Base-by-base conservation (phyloP, 1,140 invertebrate species). In the Chironomus tepperi region DNA sequence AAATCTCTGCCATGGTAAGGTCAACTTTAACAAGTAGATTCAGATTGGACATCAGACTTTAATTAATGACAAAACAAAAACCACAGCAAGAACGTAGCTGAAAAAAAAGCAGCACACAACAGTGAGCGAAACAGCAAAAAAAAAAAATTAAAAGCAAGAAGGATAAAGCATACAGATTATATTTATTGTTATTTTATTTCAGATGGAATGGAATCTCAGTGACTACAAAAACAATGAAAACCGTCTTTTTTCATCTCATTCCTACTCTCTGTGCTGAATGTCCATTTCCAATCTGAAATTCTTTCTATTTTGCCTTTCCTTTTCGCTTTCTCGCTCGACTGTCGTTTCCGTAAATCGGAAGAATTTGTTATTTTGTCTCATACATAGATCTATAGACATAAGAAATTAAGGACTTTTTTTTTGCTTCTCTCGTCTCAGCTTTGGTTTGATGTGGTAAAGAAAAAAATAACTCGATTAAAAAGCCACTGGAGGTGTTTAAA, bases 21-120 rank as follows among this genome's bases (percentile, higher is more conserved):
- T 34, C 24, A 34, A 34, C 24, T 34, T 34, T 34, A 57, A 15
- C 47, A 57, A 57, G n/a, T 10, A 47, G 43, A 57, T 57, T 57
- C 47, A n/a, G 47, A n/a, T 57, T n/a, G 65, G 16, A 70, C 65
- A 70, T 70, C 65, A 70, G 24, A 70, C 65, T 70, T 70, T 70
- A 70, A 70, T 70, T 70, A 70, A 70, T 70, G 18, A 70, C n/a
- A 70, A 70, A 9, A 70, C 9, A 57, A 15, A 57, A 15, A n/a
- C 47, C 5, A 57, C 5, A 57, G 47, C 47, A 1, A 10, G 15
- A 47, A 47, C 9, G 15, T 47, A 47, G n/a, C n/a, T n/a, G n/a
- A n/a, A n/a, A 15, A 47, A 57, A 57, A 57, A 57, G 8, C 9
- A 15, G 43, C 9, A 57, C 47, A 34, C 24, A 34, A 5, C 24